Percentiles rank a stretch among this genome's conserved stretches.
Conservation (phyloP, 2,888 invertebrate species). For the Drosophila limbata region DNA sequence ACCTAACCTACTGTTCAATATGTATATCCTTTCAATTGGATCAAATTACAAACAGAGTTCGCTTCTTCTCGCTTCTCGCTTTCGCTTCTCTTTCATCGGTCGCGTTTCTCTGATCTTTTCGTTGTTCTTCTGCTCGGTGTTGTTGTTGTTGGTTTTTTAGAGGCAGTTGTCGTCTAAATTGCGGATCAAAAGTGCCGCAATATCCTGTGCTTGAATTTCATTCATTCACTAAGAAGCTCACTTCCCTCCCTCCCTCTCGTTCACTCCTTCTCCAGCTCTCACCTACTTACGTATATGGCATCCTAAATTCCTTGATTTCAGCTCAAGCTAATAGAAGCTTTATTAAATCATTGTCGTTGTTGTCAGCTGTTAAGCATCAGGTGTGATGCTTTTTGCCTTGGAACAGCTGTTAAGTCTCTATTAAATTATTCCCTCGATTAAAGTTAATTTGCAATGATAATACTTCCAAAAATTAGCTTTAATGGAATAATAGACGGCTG, state of each 20-base stretch:
- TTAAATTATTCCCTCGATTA: not conserved
- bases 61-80: constrained; percentile 35
- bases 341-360: constrained; percentile 57
- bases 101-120: constrained; percentile 58
- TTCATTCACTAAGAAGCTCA: constrained; percentile 57
- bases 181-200: constrained; percentile 72
- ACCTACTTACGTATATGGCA: constrained; percentile 6
- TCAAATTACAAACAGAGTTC: constrained; percentile 58
- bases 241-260: not conserved
- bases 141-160: constrained; percentile 46
- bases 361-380: constrained; percentile 11
- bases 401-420: constrained; percentile 10
- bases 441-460: not conserved
- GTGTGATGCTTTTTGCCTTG: constrained; percentile 2
- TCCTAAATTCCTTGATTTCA: constrained; percentile 1
- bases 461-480: not conserved
- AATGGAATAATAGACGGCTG: not conserved
- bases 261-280: not conserved
- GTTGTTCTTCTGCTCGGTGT: constrained; percentile 13
- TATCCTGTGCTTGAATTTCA: constrained; percentile 81
- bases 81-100: constrained; percentile 43
- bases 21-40: constrained; percentile 67
- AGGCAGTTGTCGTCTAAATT: constrained; percentile 25
- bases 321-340: constrained; percentile 60
- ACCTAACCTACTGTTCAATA: constrained; percentile 15